Evolutionary conservation across 2,113 vertebrate genomes (phyloP), one percentile per base, ranked within the genome.

Genomic region (Ancistrus triradiatus): DNA sequence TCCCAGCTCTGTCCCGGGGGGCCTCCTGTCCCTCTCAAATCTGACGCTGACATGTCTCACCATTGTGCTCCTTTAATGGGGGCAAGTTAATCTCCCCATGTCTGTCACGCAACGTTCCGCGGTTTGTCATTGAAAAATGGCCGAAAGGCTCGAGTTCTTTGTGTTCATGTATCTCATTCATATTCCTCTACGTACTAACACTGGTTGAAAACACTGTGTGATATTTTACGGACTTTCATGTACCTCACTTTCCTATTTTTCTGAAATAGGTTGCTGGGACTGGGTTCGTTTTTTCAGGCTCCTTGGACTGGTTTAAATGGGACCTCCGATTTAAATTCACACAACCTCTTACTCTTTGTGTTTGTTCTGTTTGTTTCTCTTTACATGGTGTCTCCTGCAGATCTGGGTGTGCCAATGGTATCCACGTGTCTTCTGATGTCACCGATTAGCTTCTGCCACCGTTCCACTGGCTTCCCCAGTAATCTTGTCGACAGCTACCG

Each of bases 401-500:
- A 83, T 19, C 77, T 98, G 77, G 93, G 91, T 19, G 79, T 90
- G 61, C 93, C 91, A 1, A 92, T 89, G 72, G 90, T 48, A 86
- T 99, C 50, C 77, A 82, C 2, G n/a, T n/a, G n/a, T 97, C 98
- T 85, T 92, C 93, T 2, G 93, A 98, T 51, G 89, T 98, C 75
- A 97, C 91, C 0, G 95, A 99, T 78, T n/a, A n/a, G 92, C 90
- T 0, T 85, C 92, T 0, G 90, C 93, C 61, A 89, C 88, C 0
- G 91, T 96, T 64, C 92, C 83, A n/a, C n/a, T 99, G 96, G 96
- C 81, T 73, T 1, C 0, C 91, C 93, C 0, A 83, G 79, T 11
- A 77, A 83, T 21, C 87, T 82, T 0, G 92, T 95, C 70, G 91
- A 95, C 57, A 92, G 56, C 73, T 95, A 92, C 85, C 78, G 84